phyloP scores from a whole-genome alignment of 2,113 vertebrate genomes.

The Paracanthobrama guichenoti region DNA sequence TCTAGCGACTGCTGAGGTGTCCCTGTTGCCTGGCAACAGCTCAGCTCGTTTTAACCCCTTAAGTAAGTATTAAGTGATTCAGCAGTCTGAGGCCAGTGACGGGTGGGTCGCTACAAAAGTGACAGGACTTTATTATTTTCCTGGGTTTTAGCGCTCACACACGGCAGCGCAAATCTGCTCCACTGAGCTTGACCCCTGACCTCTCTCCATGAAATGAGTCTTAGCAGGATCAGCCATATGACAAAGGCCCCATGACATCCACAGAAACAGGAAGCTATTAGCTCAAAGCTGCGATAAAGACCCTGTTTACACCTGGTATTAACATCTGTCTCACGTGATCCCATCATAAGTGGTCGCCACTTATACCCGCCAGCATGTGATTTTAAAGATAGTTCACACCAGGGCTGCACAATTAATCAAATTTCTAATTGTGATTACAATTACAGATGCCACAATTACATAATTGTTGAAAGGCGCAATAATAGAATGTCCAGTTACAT shows the following conservation, averaged over 20 bases:
- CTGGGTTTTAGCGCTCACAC: slow-evolving; percentile 10
- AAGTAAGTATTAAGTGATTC: slow-evolving; percentile 51
- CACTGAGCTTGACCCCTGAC: neutral
- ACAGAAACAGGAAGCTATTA: neutral
- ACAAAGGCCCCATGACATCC: neutral
- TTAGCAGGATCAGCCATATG: neutral
- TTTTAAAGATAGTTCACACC: neutral
- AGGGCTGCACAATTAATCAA: too few species aligned
- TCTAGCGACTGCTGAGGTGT: slow-evolving; percentile 56
- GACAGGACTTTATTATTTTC: slow-evolving; percentile 50
- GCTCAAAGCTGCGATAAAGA: neutral
- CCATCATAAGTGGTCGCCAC: neutral
- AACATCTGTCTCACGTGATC: neutral
- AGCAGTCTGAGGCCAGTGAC: slow-evolving; percentile 43
- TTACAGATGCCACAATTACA: too few species aligned
- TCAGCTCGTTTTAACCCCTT: slow-evolving; percentile 62
- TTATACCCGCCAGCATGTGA: neutral
- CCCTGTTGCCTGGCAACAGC: slow-evolving; percentile 77
- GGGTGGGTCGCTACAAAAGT: slow-evolving; percentile 41
- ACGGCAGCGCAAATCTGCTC: neutral
- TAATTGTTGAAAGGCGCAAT: too few species aligned
- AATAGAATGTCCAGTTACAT: too few species aligned
- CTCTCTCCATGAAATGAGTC: neutral
- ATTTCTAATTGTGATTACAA: too few species aligned
- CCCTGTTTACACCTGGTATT: neutral